A percentile compares a stretch with the other conserved stretches of the same genome.
Conservation (phyloP, 1,140 invertebrate species). For the Aphis gossypii region DNA sequence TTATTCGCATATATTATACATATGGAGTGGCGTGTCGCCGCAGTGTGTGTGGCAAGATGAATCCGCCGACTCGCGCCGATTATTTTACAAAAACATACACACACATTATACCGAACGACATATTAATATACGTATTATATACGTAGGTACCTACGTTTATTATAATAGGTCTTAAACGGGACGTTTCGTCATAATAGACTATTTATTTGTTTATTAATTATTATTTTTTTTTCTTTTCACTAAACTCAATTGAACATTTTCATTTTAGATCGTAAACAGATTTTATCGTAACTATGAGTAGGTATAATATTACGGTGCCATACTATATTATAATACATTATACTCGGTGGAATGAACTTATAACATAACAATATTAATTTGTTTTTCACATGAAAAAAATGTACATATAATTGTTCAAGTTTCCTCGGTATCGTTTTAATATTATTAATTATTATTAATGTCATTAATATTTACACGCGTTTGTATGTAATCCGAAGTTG, state of each 20-base stretch:
- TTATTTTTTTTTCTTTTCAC: neutral
- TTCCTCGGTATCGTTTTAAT: too few species aligned
- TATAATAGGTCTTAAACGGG: neutral
- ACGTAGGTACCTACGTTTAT: neutral
- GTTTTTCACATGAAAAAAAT: neutral
- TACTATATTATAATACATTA: neutral
- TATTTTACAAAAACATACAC: neutral
- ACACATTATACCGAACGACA: neutral
- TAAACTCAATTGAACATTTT: neutral
- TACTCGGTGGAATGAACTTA: neutral
- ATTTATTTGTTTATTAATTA: constrained; percentile 1
- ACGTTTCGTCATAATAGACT: neutral
- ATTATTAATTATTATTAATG: neutral
- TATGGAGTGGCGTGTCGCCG: neutral
- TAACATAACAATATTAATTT: neutral
- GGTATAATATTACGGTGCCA: neutral
- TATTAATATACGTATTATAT: neutral
- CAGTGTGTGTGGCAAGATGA: neutral
- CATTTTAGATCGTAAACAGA: neutral
- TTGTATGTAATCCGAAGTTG: neutral
- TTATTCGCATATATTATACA: neutral
- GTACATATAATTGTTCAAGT: neutral
- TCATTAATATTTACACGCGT: neutral
- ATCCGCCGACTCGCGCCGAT: neutral
- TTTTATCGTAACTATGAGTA: neutral